Evolutionary conservation across 2,888 invertebrate genomes (phyloP).

Genomic region (Octonoba sinensis): DNA sequence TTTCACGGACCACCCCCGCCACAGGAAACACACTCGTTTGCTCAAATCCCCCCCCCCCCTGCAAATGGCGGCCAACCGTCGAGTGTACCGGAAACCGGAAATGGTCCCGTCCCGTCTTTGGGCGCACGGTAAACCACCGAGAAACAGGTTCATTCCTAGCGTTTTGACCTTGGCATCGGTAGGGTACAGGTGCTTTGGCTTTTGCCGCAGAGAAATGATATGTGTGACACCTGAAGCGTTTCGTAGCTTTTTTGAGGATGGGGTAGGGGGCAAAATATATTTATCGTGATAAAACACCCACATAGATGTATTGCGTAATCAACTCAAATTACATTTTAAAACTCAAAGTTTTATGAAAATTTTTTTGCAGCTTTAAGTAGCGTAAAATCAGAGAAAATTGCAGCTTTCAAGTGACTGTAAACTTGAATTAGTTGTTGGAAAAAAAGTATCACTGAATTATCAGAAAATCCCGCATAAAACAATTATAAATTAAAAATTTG

Average conservation of each 20-base stretch:
- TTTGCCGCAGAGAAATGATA: background rate
- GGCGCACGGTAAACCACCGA: conserved; percentile 51
- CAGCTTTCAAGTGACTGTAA: no score
- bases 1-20: background rate
- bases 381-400: no score
- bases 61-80: conserved; percentile 35
- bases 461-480: no score
- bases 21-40: conserved; percentile 50
- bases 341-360: no score
- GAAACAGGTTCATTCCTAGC: conserved; percentile 34
- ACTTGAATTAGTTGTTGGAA: no score
- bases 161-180: conserved; percentile 41
- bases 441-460: no score
- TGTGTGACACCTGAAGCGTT: background rate
- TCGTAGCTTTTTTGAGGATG: background rate
- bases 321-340: no score
- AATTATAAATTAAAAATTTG: no score
- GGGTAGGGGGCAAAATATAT: no score
- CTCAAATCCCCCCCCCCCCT: conserved; percentile 21
- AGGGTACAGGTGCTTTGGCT: conserved; percentile 48
- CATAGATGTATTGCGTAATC: no score
- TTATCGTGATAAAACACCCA: no score
- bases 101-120: conserved; percentile 47
- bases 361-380: no score
- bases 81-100: conserved; percentile 53